These are phyloP conservation scores for Xiphophorus couchianus DNA, from an alignment of 2,113 vertebrate genomes.

Conservation along the genomic window DNA sequence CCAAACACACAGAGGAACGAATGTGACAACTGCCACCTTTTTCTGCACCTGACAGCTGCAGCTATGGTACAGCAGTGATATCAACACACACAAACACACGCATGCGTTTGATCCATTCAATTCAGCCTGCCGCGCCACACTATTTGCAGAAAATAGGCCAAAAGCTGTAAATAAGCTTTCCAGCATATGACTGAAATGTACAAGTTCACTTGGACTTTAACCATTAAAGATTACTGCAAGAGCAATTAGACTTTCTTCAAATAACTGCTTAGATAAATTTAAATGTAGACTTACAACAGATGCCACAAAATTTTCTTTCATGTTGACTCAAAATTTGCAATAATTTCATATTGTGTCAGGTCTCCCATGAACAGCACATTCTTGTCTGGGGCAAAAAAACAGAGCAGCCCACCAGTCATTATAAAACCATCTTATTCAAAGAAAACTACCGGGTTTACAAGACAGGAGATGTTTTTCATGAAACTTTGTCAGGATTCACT, in stretches of 20 bases:
- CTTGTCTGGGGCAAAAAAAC: neutral
- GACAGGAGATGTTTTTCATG: neutral
- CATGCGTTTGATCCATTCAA: constrained; percentile 13
- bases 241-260: neutral
- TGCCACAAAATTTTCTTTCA: neutral
- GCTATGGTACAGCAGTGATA: constrained; percentile 52
- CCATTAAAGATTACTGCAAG: no score
- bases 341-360: neutral
- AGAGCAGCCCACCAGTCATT: no score
- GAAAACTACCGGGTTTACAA: neutral
- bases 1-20: constrained; percentile 12
- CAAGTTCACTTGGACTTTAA: neutral
- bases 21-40: constrained; percentile 17
- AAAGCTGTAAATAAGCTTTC: neutral
- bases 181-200: constrained; percentile 1
- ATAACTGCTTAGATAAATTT: neutral
- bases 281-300: neutral
- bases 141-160: constrained; percentile 12
- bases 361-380: neutral
- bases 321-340: neutral
- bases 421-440: neutral
- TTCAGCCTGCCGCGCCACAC: constrained; percentile 3
- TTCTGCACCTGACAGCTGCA: constrained; percentile 45
- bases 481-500: neutral
- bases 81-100: constrained; percentile 2